phyloP scores from a whole-genome alignment of 2,888 invertebrate genomes.

The Zootermopsis nevadensis region DNA sequence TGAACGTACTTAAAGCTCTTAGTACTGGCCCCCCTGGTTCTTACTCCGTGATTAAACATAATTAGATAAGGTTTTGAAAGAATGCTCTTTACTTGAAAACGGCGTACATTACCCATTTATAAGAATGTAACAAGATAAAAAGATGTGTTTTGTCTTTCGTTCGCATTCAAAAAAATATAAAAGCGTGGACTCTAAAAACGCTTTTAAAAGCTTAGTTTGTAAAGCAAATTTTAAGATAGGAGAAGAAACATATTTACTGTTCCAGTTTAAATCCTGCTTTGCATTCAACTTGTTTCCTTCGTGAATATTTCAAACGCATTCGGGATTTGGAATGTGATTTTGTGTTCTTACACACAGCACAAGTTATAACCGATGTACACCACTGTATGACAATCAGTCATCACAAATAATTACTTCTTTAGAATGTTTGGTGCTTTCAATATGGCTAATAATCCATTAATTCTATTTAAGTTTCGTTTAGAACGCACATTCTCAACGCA shows the following conservation, averaged over 20 bases:
- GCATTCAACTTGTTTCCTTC: background rate
- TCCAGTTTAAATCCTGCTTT: background rate
- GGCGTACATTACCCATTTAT: background rate
- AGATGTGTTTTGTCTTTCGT: background rate
- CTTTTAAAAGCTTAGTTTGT: constrained; percentile 1
- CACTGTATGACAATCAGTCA: too few relatives aligned
- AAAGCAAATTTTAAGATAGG: background rate
- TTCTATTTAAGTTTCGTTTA: too few relatives aligned
- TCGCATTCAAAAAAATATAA: background rate
- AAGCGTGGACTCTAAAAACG: constrained; percentile 7
- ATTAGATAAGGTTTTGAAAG: constrained; percentile 36
- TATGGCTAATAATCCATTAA: too few relatives aligned
- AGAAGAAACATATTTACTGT: background rate
- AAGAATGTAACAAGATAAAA: background rate
- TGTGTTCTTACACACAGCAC: too few relatives aligned
- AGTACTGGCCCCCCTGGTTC: background rate
- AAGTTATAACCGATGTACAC: too few relatives aligned
- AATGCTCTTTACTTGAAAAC: constrained; percentile 4
- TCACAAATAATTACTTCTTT: too few relatives aligned
- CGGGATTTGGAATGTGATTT: too few relatives aligned
- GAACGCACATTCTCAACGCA: too few relatives aligned
- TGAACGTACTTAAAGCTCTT: background rate
- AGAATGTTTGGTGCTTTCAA: too few relatives aligned
- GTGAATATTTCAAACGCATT: background rate
- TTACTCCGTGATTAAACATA: constrained; percentile 10